Evolutionary conservation across 2,113 vertebrate species (phyloP), one percentile per base, ranked within the genome.

Genomic region (Psilopogon haemacephalus): DNA sequence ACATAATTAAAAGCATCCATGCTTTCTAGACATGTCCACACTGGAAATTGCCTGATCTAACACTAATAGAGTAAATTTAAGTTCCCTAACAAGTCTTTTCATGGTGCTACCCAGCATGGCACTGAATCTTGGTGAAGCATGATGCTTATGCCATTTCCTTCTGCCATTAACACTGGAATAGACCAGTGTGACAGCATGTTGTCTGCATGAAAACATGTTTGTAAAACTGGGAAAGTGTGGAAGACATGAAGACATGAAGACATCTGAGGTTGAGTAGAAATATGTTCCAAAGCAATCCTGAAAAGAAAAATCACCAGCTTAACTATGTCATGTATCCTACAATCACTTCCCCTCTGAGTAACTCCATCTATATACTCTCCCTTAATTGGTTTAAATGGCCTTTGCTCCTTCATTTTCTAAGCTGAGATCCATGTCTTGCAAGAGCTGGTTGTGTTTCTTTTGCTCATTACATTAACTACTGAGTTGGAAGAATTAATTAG

Each of bases 401-500:
- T 95, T 95, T 94, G 79, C 83, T 78, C 76, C 46, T 93, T 86
- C 75, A 20, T 93, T 89, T 93, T 82, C 63, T 58, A 86, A 91
- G 62, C 60, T 55, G 70, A 88, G 10, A 79, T 78, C 95, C 55
- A 64, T 75, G 40, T 89, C 62, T 91, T 86, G 80, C 58, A 91
- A 81, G 71, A 91, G 65, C 48, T 84, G 26, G 64, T 72, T 93
- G 65, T 89, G 82, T 88, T 93, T 86, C 52, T 85, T 94, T 81
- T 55, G 69, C 93, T 95, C 88, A 95, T 96, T 97, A 94, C 74
- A 89, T 84, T 40, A 82, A 86, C 91, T 88, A 90, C 90, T 91
- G 89, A 95, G 90, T 78, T 93, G 94, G 94, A 96, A 96, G 93
- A 91, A 95, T 96, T 96, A 95, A 97, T 96, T 96, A 91, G 91